Conservation (phyloP, 64 coral and sea anemone genomes). For the Pocillopora verrucosa region DNA sequence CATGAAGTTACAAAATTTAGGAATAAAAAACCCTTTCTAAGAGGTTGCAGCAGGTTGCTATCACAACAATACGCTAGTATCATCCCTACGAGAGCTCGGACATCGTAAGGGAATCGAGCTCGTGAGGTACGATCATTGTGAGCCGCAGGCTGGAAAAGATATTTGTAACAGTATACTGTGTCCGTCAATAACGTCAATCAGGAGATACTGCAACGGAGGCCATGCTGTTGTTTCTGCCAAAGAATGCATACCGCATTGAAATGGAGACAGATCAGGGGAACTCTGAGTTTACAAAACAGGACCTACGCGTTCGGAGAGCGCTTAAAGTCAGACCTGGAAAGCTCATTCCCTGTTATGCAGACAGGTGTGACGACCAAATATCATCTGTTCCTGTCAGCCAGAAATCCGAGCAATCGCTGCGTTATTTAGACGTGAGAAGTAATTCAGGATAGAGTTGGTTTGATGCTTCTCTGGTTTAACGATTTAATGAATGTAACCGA, state of each 20-base stretch:
- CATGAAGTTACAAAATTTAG: background rate
- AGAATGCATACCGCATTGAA: constrained; percentile 3
- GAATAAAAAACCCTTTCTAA: background rate
- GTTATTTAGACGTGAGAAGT: no score
- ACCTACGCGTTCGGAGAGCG: no score
- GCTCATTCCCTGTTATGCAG: no score
- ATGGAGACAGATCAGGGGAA: background rate
- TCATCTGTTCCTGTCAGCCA: no score
- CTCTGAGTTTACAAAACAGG: background rate
- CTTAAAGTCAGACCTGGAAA: no score
- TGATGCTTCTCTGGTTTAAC: no score
- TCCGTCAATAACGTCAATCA: background rate
- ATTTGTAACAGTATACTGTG: background rate
- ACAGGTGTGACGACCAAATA: no score
- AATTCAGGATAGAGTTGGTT: no score
- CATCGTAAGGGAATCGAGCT: background rate
- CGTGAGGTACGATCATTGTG: no score
- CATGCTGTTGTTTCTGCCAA: background rate
- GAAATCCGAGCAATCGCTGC: no score
- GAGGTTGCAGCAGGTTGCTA: constrained; percentile 35
- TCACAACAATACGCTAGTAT: constrained; percentile 28
- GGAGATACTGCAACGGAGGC: constrained; percentile 8
- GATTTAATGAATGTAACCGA: no score
- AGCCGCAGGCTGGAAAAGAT: background rate
- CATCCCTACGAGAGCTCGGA: constrained; percentile 17